Percentiles rank a stretch among this genome's conserved stretches.
Evolutionary conservation across 2,888 invertebrate species (phyloP).

Genomic region (Drepanosiphum platanoidis): DNA sequence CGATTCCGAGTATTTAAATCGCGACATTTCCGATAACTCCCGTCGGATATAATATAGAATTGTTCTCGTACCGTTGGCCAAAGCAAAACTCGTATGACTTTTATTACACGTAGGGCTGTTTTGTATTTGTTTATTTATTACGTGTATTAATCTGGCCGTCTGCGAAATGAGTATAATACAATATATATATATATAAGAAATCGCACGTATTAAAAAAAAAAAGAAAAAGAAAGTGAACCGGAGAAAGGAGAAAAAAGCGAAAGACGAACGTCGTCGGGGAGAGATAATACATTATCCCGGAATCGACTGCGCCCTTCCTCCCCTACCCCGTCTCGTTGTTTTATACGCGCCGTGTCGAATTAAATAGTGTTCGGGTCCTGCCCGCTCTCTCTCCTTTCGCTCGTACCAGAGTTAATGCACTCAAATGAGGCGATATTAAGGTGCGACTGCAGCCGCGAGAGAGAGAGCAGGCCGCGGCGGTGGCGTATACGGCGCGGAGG

Average conservation of each 20-base stretch:
- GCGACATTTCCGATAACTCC: too few relatives aligned
- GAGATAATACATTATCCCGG: constrained; percentile 26
- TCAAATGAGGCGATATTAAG: constrained; percentile 52
- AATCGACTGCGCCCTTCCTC: background rate
- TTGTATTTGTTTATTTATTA: too few relatives aligned
- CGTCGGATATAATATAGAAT: too few relatives aligned
- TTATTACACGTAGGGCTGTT: too few relatives aligned
- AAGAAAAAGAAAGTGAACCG: too few relatives aligned
- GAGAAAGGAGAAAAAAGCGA: background rate
- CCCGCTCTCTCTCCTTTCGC: background rate
- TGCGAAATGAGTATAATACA: too few relatives aligned
- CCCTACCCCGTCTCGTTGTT: background rate
- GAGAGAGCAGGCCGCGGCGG: background rate
- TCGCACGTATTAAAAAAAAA: constrained; percentile 23
- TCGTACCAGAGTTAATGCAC: constrained; percentile 43
- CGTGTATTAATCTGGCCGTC: background rate
- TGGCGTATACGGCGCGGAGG: background rate
- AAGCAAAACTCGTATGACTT: too few relatives aligned
- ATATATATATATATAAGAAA: background rate
- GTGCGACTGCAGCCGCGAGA: constrained; percentile 3
- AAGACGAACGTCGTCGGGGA: constrained; percentile 3
- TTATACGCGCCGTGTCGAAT: constrained; percentile 10
- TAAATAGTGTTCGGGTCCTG: constrained; percentile 7
- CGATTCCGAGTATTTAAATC: too few relatives aligned
- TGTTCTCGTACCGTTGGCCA: too few relatives aligned